Percentiles rank a stretch among this genome's conserved stretches.
Evolutionary conservation across 2,888 invertebrate species (phyloP).

Genomic region (Spisula solida): DNA sequence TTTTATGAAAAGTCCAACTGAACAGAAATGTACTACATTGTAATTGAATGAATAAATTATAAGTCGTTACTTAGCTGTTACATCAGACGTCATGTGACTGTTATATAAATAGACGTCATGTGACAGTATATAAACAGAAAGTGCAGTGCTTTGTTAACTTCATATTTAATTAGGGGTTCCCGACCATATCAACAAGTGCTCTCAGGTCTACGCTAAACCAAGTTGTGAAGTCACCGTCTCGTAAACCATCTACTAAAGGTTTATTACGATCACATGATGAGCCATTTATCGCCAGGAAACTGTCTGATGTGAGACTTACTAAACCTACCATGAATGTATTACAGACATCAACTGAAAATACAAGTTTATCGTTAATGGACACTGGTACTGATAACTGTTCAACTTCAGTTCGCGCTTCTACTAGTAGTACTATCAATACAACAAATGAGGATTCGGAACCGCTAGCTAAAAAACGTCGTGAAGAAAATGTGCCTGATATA

Average conservation of each 20-base stretch:
- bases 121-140: conserved; percentile 7
- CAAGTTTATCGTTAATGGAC: not conserved
- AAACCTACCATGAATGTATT: not conserved
- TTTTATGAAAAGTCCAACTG: not conserved
- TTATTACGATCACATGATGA: not conserved
- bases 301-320: not conserved
- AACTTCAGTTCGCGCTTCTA: not conserved
- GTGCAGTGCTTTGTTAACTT: conserved; percentile 21
- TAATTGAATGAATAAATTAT: not conserved
- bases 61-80: not conserved
- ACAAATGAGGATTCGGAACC: not conserved
- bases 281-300: not conserved
- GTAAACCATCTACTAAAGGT: not conserved
- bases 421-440: not conserved
- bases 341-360: not conserved
- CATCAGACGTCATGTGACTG: not conserved
- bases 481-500: not conserved
- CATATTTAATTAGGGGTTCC: conserved; percentile 12
- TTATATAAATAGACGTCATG: not conserved
- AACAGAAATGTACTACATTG: not conserved
- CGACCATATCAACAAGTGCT: not conserved
- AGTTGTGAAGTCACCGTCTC: not conserved
- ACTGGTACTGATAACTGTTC: not conserved
- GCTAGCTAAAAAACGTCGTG: not conserved
- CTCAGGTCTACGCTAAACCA: not conserved